phyloP scores from a whole-genome alignment of 2,797 vertebrate species.

The Sorex maritimensis region DNA sequence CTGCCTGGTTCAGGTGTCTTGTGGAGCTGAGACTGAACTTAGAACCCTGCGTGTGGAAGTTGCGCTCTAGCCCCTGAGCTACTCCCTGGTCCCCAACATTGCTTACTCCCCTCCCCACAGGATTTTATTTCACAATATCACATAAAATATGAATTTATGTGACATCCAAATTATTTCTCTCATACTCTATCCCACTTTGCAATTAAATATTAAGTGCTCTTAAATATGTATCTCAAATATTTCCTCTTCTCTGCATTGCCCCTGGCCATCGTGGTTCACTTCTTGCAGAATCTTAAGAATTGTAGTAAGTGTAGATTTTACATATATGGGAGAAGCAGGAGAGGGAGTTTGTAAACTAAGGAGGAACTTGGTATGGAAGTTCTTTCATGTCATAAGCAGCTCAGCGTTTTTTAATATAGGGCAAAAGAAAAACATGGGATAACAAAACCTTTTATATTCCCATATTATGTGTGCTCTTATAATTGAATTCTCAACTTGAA shows the following conservation, averaged over 20 bases:
- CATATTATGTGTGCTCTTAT: conserved; percentile 43
- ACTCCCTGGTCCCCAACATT: too few relatives aligned
- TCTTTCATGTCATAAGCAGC: neutral
- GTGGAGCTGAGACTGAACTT: too few relatives aligned
- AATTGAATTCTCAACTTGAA: conserved; percentile 59
- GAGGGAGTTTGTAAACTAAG: neutral
- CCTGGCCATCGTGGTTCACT: neutral
- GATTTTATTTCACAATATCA: too few relatives aligned
- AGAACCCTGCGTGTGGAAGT: too few relatives aligned
- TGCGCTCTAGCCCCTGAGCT: too few relatives aligned
- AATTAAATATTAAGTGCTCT: neutral
- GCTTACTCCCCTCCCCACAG: too few relatives aligned
- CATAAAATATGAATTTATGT: too few relatives aligned
- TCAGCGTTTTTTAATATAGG: conserved; percentile 45
- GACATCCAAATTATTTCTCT: too few relatives aligned
- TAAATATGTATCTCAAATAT: conserved; percentile 36
- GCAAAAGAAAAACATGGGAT: conserved; percentile 13
- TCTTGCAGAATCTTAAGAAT: conserved; percentile 8
- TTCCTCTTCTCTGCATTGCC: neutral
- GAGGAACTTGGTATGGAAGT: neutral
- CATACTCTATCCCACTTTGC: too few relatives aligned
- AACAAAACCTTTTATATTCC: conserved; percentile 22
- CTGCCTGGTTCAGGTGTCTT: too few relatives aligned
- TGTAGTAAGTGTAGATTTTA: neutral
- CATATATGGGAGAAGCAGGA: neutral